These are phyloP conservation scores for Dissostichus mawsoni DNA, from an alignment of 2,113 vertebrate genomes.

Conservation along the genomic window DNA sequence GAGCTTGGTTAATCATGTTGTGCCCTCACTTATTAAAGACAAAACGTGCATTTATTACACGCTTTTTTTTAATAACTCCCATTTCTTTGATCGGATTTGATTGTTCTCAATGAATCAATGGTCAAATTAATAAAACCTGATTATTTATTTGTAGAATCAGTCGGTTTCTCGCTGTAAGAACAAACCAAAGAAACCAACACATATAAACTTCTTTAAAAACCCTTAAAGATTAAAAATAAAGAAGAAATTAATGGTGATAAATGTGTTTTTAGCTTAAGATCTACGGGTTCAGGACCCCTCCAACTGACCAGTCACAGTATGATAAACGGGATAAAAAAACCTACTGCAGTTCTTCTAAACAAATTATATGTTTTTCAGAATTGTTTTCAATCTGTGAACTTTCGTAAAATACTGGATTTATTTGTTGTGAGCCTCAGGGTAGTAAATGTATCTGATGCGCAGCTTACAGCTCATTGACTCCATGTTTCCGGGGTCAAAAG, in stretches of 20 bases:
- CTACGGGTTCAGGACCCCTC: too few relatives aligned
- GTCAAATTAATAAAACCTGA: neutral
- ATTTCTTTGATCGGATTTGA: neutral
- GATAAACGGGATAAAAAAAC: too few relatives aligned
- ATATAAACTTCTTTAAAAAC: neutral
- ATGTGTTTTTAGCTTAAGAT: neutral
- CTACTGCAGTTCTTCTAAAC: too few relatives aligned
- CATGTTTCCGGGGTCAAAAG: neutral
- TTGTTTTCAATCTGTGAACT: too few relatives aligned
- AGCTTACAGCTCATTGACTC: neutral
- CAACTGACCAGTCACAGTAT: too few relatives aligned
- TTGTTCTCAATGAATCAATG: too few relatives aligned
- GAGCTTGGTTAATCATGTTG: neutral
- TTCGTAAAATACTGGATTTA: neutral
- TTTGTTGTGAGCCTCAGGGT: too few relatives aligned
- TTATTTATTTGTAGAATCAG: neutral
- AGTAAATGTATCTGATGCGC: neutral
- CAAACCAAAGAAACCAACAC: neutral
- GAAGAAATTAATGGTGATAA: neutral
- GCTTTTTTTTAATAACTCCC: neutral
- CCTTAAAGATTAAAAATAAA: neutral
- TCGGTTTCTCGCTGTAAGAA: neutral
- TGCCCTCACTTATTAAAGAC: neutral
- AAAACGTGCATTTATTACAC: too few relatives aligned
- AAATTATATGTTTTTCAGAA: too few relatives aligned